A percentile compares a stretch with the other conserved stretches of the same genome.
Conservation (phyloP, 1,140 invertebrate species). For the Polypedilum vanderplanki region DNA sequence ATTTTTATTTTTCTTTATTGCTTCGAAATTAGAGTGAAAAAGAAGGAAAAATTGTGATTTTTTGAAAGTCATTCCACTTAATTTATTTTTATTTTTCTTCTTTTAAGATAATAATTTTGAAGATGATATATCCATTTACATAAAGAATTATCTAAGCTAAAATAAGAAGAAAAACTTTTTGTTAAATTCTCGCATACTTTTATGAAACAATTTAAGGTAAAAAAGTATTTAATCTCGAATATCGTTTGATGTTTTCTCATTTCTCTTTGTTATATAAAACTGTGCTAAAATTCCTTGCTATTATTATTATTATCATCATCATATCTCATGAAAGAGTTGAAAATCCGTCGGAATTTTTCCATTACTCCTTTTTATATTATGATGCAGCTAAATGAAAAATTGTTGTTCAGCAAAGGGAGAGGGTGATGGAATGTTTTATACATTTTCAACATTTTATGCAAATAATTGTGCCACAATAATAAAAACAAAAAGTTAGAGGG, state of each 20-base stretch:
- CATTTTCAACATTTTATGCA: background rate
- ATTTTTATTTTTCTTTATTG: background rate
- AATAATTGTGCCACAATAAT: background rate
- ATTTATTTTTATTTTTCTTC: too few relatives aligned
- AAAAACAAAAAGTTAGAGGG: background rate
- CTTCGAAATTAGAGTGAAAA: too few relatives aligned
- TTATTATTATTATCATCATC: too few relatives aligned
- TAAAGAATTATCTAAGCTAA: too few relatives aligned
- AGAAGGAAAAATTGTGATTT: too few relatives aligned
- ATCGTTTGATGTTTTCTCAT: constrained; percentile 12
- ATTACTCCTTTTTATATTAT: background rate
- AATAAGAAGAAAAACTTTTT: too few relatives aligned
- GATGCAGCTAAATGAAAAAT: background rate
- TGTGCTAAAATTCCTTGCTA: background rate
- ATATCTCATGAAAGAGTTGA: background rate
- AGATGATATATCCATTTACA: too few relatives aligned
- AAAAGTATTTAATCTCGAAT: background rate
- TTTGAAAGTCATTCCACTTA: too few relatives aligned
- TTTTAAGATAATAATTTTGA: too few relatives aligned
- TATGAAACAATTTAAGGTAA: background rate
- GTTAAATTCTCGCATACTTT: background rate
- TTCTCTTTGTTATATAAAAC: background rate
- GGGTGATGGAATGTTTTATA: background rate
- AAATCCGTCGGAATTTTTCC: constrained; percentile 23
- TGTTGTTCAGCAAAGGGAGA: background rate